A percentile compares a stretch with the other conserved stretches of the same genome.
Conservation (phyloP, 2,888 invertebrate genomes). For the Blomia tropicalis region DNA sequence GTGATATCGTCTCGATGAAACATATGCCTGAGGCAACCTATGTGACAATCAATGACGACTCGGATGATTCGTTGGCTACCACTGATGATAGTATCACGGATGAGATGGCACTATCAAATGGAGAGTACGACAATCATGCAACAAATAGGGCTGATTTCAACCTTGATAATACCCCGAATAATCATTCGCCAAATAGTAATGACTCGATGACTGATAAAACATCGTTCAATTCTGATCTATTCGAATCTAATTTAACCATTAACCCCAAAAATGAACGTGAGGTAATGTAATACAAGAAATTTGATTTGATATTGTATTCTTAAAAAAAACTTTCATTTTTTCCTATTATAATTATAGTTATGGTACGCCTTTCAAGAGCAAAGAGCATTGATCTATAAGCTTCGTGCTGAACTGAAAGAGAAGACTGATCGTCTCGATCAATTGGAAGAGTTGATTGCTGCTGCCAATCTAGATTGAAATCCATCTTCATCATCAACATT, state of each 20-base stretch:
- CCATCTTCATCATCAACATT: no score
- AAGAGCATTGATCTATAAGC: conserved; percentile 57
- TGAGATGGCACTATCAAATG: not conserved
- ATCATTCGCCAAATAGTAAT: not conserved
- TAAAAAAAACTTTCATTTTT: conserved; percentile 5
- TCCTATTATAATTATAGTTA: conserved; percentile 44
- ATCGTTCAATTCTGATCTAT: conserved; percentile 1
- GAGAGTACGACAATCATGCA: not conserved
- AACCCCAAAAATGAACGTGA: conserved; percentile 22
- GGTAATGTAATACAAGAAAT: conserved; percentile 8
- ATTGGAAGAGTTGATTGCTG: conserved; percentile 46
- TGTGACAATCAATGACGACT: conserved; percentile 27
- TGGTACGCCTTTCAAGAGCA: conserved; percentile 59
- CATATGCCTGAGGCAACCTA: conserved; percentile 31
- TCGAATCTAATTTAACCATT: not conserved
- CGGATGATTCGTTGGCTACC: not conserved
- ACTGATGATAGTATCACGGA: conserved; percentile 12
- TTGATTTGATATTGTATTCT: not conserved
- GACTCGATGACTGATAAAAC: not conserved
- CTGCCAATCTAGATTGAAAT: conserved; percentile 6
- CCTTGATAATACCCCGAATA: not conserved
- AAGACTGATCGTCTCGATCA: conserved; percentile 64
- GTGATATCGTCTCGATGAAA: conserved; percentile 29
- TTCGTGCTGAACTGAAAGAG: conserved; percentile 57
- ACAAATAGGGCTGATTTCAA: not conserved